Base-by-base conservation (phyloP, 2,888 invertebrate species). In the Morpho deidamia region DNA sequence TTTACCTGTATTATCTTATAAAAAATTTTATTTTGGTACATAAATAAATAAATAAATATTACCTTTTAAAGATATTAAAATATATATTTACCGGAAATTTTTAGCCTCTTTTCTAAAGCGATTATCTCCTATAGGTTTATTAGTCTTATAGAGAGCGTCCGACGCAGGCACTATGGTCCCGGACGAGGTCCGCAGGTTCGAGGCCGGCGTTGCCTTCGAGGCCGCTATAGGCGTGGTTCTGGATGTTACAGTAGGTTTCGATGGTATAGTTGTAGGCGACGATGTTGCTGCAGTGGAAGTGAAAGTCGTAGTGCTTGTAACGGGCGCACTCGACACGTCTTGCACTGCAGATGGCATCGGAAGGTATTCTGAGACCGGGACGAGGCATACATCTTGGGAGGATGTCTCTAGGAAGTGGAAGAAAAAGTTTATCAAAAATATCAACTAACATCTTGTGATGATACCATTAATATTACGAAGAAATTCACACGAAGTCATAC, bases 71-170 rank as follows among this genome's bases (percentile, higher is more conserved):
- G 12, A 43, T 37, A 32, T 43, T 49, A 1, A 3, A 7, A 12
- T 23, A 8, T 8, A 11, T 39, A 51, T 66, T 82, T 89, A 70
- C 92, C 92, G 75, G 66, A 84, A 84, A 56, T 76, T 81, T 69
- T 83, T 83, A 35, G 68, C 72, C 59, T 82, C 70, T 87, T 90
- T 78, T 65, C 90, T 85, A 41, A 59, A 75, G 32, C 81, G 91
- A 44, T 64, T 55, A 42, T 83, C 82, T 1, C 83, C 86, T 55
- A 83, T 86, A 53, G 64, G 57, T 58, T 70, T 71, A 54, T 58
- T 37, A 51, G 70, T 65, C 44, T 66, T 67, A 14, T 68, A 52
- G 34, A 70, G 65, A 48, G 63, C 45, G 42, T 69, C 67, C 47
- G 66, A 62, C 11, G 69, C 68, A 2, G 67, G 58, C 35, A 60